These are phyloP conservation scores for Formicarius rufipectus DNA, from an alignment of 2,113 vertebrate genomes.

Conservation along the genomic window DNA sequence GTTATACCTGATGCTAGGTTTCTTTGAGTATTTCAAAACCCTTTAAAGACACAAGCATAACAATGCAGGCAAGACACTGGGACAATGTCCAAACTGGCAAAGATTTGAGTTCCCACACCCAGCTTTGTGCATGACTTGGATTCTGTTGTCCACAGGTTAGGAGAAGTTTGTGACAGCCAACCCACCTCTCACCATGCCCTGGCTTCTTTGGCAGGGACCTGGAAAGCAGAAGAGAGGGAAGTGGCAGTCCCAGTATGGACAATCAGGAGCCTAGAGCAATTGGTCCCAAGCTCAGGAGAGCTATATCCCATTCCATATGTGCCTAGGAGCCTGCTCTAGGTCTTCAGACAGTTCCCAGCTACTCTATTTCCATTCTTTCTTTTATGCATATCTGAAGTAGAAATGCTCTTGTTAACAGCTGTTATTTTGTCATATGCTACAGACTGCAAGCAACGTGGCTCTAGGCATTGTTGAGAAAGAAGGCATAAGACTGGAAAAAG, in stretches of 20 bases:
- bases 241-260: rapidly evolving
- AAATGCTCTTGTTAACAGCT: not conserved
- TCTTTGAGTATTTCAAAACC: not conserved
- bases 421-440: not conserved
- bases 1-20: not conserved
- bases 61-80: not conserved
- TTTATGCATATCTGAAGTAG: not conserved
- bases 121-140: not conserved
- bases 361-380: not conserved
- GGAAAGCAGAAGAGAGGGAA: not conserved
- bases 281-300: not conserved
- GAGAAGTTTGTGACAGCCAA: not conserved
- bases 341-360: not conserved
- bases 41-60: not conserved
- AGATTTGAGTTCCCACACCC: not conserved
- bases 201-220: not conserved
- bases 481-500: not conserved
- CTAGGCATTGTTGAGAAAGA: not conserved
- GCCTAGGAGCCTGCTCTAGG: not conserved
- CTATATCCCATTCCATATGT: not conserved
- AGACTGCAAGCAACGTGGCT: not conserved
- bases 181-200: not conserved
- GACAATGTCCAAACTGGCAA: not conserved
- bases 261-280: not conserved
- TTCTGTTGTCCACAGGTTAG: not conserved